These are phyloP conservation scores for Stichodactyla helianthus DNA, from an alignment of 64 coral and sea anemone genomes.

Conservation along the genomic window DNA sequence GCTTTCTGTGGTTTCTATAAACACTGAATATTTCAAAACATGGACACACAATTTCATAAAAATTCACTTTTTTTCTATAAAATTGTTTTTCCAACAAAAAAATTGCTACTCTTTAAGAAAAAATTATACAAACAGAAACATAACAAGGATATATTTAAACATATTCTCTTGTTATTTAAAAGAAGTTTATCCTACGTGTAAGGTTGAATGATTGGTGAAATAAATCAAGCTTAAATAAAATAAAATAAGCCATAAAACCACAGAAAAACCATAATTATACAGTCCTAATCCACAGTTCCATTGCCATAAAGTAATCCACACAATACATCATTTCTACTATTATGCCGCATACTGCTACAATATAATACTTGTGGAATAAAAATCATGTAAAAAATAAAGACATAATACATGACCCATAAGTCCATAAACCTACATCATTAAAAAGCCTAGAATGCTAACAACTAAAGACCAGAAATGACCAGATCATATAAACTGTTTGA, in stretches of 20 bases:
- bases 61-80: background rate
- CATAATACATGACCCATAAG: background rate
- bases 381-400: background rate
- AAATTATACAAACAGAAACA: background rate
- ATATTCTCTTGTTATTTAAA: background rate
- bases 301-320: background rate
- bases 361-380: background rate
- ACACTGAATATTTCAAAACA: background rate
- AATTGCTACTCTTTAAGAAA: background rate
- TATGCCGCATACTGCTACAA: background rate
- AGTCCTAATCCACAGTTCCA: background rate
- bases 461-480: background rate
- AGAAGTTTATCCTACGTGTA: background rate
- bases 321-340: background rate
- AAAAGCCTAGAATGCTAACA: background rate
- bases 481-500: background rate
- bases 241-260: background rate
- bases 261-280: background rate
- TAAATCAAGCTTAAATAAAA: background rate
- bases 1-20: slow-evolving; percentile 1
- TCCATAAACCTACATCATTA: background rate
- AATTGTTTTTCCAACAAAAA: background rate
- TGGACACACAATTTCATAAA: background rate
- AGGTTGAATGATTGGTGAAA: background rate
- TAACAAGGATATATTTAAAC: background rate